These are phyloP conservation scores for Orbicella faveolata DNA, from an alignment of 64 coral and sea anemone genomes.

Conservation along the genomic window DNA sequence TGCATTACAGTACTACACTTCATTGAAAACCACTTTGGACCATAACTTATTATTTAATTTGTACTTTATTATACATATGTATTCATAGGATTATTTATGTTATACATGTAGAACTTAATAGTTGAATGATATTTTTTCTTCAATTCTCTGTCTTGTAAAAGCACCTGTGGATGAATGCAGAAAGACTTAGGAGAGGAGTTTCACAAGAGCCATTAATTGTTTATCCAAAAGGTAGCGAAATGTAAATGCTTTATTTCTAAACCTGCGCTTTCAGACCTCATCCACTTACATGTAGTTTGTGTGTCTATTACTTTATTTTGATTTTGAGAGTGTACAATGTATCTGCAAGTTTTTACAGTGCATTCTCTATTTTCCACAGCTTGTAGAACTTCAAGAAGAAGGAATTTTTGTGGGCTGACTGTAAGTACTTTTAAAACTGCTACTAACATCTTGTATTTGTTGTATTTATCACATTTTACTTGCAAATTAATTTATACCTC, in stretches of 20 bases:
- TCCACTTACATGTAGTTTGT: not conserved
- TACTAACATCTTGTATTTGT: too few species aligned
- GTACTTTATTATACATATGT: too few species aligned
- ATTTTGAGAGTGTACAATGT: too few species aligned
- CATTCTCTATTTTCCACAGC: slow-evolving; percentile 23
- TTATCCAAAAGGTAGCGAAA: slow-evolving; percentile 88
- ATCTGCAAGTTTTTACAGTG: too few species aligned
- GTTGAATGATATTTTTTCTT: not conserved
- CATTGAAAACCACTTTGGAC: too few species aligned
- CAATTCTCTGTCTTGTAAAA: not conserved
- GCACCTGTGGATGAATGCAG: slow-evolving; percentile 82
- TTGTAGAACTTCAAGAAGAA: slow-evolving; percentile 92
- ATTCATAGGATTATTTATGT: too few species aligned
- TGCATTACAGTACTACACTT: too few species aligned
- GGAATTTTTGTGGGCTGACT: slow-evolving; percentile 93
- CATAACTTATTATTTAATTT: too few species aligned
- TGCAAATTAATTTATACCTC: too few species aligned
- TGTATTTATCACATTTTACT: too few species aligned
- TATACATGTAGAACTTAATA: too few species aligned
- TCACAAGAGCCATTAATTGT: slow-evolving; percentile 69
- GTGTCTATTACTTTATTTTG: not conserved
- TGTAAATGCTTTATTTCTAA: not conserved
- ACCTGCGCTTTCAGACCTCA: not conserved
- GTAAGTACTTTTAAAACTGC: slow-evolving; percentile 30
- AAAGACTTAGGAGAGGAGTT: slow-evolving; percentile 58